Base-by-base conservation (phyloP, 2,888 invertebrate genomes). In the Lithodes maja region DNA sequence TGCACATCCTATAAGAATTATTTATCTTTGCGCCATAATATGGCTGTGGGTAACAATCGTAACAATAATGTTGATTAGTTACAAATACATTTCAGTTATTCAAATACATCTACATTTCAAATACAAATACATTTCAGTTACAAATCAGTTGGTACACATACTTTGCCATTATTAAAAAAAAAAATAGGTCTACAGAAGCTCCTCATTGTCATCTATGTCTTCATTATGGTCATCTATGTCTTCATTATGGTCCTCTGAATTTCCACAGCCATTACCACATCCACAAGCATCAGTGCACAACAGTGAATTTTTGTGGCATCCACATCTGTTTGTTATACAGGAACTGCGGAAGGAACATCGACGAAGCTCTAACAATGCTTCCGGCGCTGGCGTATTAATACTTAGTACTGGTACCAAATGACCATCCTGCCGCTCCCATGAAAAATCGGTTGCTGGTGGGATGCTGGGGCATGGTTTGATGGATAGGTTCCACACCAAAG, bases 321-420 rank as follows among this genome's bases (percentile, higher is more conserved):
- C 74, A 74, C 74, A n/a, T 74, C 74, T 74, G 74, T 15, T 74
- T 74, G 74, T 74, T n/a, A 74, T 74, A n/a, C 74, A 74, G 74
- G n/a, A 74, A 74, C 74, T 74, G 74, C 17, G 7, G 74, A 7
- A 74, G 74, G 1, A 74, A 74, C 74, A 74, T 74, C 74, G 74
- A 74, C 54, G 50, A 52, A 2, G 53, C 79, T 79, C 53, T 52
- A 79, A 79, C 54, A 79, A 17, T 3, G 53, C 79, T 54, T 79
- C 53, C 17, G 52, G 79, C 15, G 79, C 54, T 79, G 79, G 79
- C n/a, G 79, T 12, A 79, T 79, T 79, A 17, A n/a, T 79, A n/a
- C 54, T 53, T 52, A 52, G 12, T 53, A 52, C n/a, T 79, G 79
- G 79, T 54, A 53, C 17, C 54, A 61, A 61, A 61, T 61, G 61